Evolutionary conservation across 2,888 invertebrate genomes (phyloP).

Genomic region (Phortica magna): DNA sequence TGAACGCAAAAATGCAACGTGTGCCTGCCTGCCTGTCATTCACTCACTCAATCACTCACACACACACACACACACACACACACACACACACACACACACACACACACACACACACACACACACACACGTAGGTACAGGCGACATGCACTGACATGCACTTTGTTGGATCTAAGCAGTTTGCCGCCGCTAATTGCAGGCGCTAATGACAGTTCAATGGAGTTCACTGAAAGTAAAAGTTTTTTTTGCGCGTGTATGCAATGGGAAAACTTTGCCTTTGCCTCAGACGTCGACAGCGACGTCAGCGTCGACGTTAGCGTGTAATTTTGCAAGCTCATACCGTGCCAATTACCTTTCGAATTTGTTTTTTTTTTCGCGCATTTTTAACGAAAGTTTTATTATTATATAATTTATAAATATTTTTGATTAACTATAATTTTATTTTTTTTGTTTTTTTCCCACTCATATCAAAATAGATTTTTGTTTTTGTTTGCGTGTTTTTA

Average conservation of each 20-base stretch:
- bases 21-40: background rate
- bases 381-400: conserved; percentile 3
- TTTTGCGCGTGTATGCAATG: conserved; percentile 27
- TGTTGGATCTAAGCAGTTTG: background rate
- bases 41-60: background rate
- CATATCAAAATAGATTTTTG: conserved; percentile 11
- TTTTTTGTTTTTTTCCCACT: conserved; percentile 1
- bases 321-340: conserved; percentile 12
- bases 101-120: background rate
- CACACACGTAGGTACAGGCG: background rate
- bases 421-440: background rate
- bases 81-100: background rate
- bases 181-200: conserved; percentile 61
- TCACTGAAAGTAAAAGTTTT: conserved; percentile 69
- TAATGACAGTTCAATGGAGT: conserved; percentile 70
- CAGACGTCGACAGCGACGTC: conserved; percentile 16
- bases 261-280: conserved; percentile 10
- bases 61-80: background rate
- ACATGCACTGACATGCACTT: background rate
- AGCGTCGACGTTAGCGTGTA: background rate
- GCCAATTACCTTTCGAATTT: conserved; percentile 34
- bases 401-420: background rate
- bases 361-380: too few species aligned
- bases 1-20: too few species aligned
- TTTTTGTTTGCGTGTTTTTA: too few species aligned